Conservation (phyloP, 2,113 vertebrate genomes). For the Bostrychus sinensis region DNA sequence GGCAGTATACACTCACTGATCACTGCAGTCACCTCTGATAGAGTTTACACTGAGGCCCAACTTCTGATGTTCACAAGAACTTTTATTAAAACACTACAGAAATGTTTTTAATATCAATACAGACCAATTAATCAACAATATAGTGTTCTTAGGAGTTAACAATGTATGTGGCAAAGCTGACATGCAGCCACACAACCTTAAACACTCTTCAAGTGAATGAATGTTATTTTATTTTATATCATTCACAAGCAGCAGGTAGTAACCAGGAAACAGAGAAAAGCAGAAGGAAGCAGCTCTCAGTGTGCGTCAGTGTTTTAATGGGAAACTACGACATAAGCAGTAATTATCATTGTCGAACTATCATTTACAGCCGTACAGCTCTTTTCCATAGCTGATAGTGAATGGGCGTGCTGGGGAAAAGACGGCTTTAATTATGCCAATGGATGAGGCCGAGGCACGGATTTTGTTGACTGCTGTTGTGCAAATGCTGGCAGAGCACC, state of each 20-base stretch:
- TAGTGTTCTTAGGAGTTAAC: too few relatives aligned
- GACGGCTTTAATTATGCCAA: conserved; percentile 56
- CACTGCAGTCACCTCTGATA: not conserved
- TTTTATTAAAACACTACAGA: conserved; percentile 52
- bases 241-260: too few relatives aligned
- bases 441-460: conserved; percentile 46
- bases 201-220: too few relatives aligned
- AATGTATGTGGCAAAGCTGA: not conserved
- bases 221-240: too few relatives aligned
- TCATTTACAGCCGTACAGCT: conserved; percentile 58
- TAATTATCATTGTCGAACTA: conserved; percentile 77
- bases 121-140: conserved; percentile 10
- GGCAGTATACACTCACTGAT: conserved; percentile 55
- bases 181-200: not conserved
- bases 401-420: conserved; percentile 29
- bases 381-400: conserved; percentile 39
- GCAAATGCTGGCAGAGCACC: conserved; percentile 64
- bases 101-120: conserved; percentile 15
- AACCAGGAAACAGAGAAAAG: conserved; percentile 18
- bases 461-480: conserved; percentile 61
- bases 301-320: conserved; percentile 65
- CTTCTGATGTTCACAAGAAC: conserved; percentile 39
- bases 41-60: conserved; percentile 18
- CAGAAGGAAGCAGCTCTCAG: conserved; percentile 44
- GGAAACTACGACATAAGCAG: conserved; percentile 70